These are phyloP conservation scores for Drosophila colorata DNA, from an alignment of 2,888 invertebrate species.

Conservation along the genomic window DNA sequence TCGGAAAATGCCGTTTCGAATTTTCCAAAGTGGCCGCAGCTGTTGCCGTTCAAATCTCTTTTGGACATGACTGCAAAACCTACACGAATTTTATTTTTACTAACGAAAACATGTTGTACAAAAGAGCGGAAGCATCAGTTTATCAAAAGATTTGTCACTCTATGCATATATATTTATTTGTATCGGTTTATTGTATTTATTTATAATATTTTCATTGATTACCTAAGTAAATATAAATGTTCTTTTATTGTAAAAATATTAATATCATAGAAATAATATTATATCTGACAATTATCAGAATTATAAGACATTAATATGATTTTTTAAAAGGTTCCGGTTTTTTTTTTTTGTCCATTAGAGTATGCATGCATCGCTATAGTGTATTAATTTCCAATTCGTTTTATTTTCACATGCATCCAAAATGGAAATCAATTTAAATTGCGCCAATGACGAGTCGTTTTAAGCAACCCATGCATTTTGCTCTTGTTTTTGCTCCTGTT, in stretches of 20 bases:
- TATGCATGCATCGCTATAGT: background rate
- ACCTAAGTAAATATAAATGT: background rate
- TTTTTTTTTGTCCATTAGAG: too few species aligned
- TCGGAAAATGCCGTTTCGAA: constrained; percentile 47
- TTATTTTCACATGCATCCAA: constrained; percentile 24
- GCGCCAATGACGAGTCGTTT: constrained; percentile 50
- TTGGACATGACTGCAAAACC: constrained; percentile 67
- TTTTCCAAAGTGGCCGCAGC: constrained; percentile 76
- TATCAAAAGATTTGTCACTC: constrained; percentile 1
- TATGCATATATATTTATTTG: background rate
- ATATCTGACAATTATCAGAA: too few species aligned
- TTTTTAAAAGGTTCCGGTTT: too few species aligned
- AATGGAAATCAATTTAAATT: constrained; percentile 55
- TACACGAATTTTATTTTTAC: constrained; percentile 71
- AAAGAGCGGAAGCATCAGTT: constrained; percentile 3
- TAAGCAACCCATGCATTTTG: constrained; percentile 42
- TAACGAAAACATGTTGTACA: constrained; percentile 2
- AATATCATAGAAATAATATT: too few species aligned
- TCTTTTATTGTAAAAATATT: background rate
- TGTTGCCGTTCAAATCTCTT: constrained; percentile 65
- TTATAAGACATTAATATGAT: too few species aligned
- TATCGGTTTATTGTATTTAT: background rate
- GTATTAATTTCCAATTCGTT: background rate
- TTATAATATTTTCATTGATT: background rate
- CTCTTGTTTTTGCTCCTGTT: constrained; percentile 13